Percentiles rank a stretch among this genome's conserved stretches.
phyloP scores from a whole-genome alignment of 2,113 vertebrate species.

The Procavia capensis region DNA sequence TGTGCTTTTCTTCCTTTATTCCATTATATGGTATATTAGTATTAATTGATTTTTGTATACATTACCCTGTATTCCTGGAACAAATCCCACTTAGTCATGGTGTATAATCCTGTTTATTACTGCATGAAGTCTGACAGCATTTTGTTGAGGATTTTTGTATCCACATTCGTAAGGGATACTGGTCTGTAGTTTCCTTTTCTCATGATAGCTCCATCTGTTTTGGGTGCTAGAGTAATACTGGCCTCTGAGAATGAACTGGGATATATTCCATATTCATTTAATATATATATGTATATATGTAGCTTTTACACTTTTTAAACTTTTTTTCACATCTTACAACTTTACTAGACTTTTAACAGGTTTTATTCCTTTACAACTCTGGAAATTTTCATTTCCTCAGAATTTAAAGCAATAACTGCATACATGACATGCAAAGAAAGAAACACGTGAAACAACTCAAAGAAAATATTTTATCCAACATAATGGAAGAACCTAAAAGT shows the following conservation, averaged over 20 bases:
- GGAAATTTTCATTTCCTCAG: neutral
- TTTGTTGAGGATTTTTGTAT: neutral
- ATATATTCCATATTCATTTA: neutral
- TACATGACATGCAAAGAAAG: neutral
- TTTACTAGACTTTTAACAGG: neutral
- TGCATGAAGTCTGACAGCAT: neutral
- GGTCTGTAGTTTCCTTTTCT: neutral
- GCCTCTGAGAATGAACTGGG: neutral
- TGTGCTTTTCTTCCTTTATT: neutral
- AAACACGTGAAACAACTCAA: neutral
- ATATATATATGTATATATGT: too few species aligned
- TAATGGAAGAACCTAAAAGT: neutral
- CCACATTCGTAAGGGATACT: neutral
- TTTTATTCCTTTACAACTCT: neutral
- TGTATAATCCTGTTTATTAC: neutral
- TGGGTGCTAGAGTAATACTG: neutral
- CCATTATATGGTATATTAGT: neutral
- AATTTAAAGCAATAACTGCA: constrained; percentile 14
- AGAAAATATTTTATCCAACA: neutral
- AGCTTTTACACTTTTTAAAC: neutral
- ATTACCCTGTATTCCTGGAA: neutral
- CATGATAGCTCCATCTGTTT: neutral
- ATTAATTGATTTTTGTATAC: neutral
- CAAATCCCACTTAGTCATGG: neutral
- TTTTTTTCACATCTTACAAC: neutral